phyloP scores from a whole-genome alignment of 2,113 vertebrate genomes.

The Chionis minor region DNA sequence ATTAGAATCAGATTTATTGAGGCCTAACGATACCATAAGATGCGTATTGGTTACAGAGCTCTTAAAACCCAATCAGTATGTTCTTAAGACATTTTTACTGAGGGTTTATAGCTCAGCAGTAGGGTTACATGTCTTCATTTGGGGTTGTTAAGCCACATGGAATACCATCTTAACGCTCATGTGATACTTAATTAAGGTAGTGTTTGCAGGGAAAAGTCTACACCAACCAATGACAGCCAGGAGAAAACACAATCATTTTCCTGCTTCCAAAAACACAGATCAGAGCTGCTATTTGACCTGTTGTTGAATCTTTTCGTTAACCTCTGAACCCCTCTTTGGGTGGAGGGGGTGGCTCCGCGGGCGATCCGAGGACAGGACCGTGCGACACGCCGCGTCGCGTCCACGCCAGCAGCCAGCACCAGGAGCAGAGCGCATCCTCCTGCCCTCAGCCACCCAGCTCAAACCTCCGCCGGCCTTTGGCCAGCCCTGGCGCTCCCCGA shows the following conservation, averaged over 20 bases:
- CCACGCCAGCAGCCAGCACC: fast-evolving
- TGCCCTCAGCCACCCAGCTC: not conserved
- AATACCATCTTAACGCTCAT: constrained; percentile 40
- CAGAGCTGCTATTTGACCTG: not conserved
- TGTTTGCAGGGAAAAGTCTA: not conserved
- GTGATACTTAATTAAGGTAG: constrained; percentile 25
- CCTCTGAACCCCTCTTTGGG: not conserved
- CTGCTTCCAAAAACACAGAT: not conserved
- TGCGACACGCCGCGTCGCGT: fast-evolving
- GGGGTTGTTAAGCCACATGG: constrained; percentile 11
- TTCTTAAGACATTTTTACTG: constrained; percentile 65
- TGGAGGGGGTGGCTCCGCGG: fast-evolving
- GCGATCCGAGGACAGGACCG: fast-evolving
- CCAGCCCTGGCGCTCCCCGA: fast-evolving
- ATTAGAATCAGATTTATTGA: constrained; percentile 78
- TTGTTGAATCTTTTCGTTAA: not conserved
- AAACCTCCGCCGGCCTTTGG: not conserved
- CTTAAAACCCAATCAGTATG: constrained; percentile 64
- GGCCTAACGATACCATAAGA: constrained; percentile 37
- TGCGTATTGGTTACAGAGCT: constrained; percentile 71
- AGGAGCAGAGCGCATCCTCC: fast-evolving
- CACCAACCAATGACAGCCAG: not conserved
- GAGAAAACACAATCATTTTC: not conserved
- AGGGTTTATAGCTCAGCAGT: constrained; percentile 49
- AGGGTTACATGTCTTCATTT: constrained; percentile 51